These are phyloP conservation scores for Amia ocellicauda DNA, from an alignment of 2,113 vertebrate genomes.

Conservation along the genomic window DNA sequence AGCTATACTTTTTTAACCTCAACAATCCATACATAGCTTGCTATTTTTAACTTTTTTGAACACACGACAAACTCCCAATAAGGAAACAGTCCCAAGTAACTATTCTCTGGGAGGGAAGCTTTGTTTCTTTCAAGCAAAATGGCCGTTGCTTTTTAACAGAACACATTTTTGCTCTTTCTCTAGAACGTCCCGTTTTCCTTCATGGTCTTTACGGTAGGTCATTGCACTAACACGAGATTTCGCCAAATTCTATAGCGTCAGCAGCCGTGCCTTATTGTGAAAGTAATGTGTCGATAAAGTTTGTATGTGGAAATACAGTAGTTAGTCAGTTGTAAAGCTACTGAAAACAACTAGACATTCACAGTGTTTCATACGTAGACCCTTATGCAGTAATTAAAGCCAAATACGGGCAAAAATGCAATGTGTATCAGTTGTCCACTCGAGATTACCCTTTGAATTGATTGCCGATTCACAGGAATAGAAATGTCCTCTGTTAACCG, in stretches of 20 bases:
- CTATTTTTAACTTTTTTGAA: too few relatives aligned
- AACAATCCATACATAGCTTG: too few relatives aligned
- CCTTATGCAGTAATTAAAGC: background rate
- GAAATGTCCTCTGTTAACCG: background rate
- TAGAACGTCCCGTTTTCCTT: background rate
- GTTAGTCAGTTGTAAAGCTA: background rate
- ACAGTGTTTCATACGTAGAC: too few relatives aligned
- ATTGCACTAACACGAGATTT: background rate
- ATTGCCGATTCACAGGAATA: background rate
- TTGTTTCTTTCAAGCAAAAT: slow-evolving; percentile 11
- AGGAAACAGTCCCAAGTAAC: too few relatives aligned
- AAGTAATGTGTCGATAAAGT: background rate
- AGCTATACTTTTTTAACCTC: too few relatives aligned
- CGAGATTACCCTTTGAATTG: slow-evolving; percentile 1
- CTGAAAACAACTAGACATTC: background rate
- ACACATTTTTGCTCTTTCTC: background rate
- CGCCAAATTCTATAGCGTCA: background rate
- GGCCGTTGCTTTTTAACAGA: background rate
- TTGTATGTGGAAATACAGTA: background rate
- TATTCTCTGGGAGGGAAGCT: background rate
- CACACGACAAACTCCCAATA: too few relatives aligned
- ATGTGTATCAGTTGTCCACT: background rate
- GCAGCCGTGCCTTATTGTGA: background rate
- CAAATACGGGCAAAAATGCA: background rate
- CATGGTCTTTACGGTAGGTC: background rate